Conservation (phyloP, 92 coral and sea anemone species). For the Actinostola sp. region DNA sequence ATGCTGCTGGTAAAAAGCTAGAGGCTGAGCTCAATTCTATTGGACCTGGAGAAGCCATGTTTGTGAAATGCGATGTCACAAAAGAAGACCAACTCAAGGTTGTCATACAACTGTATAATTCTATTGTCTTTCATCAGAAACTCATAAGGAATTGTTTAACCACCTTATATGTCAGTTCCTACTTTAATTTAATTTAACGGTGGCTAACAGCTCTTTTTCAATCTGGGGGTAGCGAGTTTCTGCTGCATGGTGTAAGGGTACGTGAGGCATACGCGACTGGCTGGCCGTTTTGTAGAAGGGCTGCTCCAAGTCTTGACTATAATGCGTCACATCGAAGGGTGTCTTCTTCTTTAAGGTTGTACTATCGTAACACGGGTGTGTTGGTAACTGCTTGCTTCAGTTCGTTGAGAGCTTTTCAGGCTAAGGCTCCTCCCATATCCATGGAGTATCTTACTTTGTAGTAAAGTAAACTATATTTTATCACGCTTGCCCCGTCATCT, state of each 20-base stretch:
- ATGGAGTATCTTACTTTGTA: conserved; percentile 37
- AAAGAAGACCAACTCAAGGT: conserved; percentile 93
- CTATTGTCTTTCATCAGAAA: too few relatives aligned
- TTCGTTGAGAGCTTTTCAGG: conserved; percentile 55
- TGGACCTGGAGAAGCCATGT: conserved; percentile 86
- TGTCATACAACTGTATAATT: not conserved
- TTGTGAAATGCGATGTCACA: conserved; percentile 83
- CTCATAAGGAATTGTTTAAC: too few relatives aligned
- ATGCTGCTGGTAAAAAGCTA: conserved; percentile 73
- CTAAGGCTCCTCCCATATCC: conserved; percentile 47
- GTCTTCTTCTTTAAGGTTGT: conserved; percentile 46
- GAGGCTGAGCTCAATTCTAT: conserved; percentile 72
- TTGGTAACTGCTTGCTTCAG: conserved; percentile 49
- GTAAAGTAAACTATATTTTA: too few relatives aligned
- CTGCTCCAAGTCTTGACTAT: conserved; percentile 43
- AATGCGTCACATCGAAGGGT: conserved; percentile 62
- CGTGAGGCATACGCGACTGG: conserved; percentile 63
- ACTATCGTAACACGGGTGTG: conserved; percentile 44
- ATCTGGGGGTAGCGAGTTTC: conserved; percentile 58
- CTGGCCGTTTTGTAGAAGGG: conserved; percentile 46
- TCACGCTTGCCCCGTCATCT: too few relatives aligned
- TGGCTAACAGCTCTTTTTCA: conserved; percentile 54
- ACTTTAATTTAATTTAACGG: too few relatives aligned
- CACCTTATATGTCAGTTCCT: too few relatives aligned
- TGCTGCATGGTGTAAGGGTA: conserved; percentile 51